Evolutionary conservation across 2,888 invertebrate genomes (phyloP).

Genomic region (Platypus cylindrus): DNA sequence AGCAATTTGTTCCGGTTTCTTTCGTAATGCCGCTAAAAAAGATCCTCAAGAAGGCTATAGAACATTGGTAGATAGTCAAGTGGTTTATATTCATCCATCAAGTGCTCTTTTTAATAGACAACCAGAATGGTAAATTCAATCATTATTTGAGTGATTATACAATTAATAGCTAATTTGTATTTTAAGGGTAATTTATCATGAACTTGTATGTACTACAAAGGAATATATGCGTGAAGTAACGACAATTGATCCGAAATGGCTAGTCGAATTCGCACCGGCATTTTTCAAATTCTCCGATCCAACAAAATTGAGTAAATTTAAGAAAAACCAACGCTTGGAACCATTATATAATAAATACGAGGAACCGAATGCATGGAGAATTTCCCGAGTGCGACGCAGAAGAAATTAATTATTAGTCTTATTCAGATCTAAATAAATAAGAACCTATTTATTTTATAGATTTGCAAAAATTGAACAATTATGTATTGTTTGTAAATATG

Average conservation of each 20-base stretch:
- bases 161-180: conserved; percentile 1
- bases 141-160: neutral
- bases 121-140: conserved; percentile 75
- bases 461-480: no score
- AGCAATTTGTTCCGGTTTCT: conserved; percentile 96
- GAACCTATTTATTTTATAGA: no score
- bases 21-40: conserved; percentile 96
- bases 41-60: conserved; percentile 98
- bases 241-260: conserved; percentile 94
- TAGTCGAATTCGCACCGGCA: conserved; percentile 97
- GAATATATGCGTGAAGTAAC: conserved; percentile 99
- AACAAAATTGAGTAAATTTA: conserved; percentile 95
- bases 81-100: conserved; percentile 98
- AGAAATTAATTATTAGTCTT: conserved; percentile 63
- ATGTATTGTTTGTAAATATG: no score
- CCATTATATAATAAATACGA: conserved; percentile 98
- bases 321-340: conserved; percentile 96
- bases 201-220: conserved; percentile 95
- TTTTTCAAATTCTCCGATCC: conserved; percentile 99
- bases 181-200: conserved; percentile 90
- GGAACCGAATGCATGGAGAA: conserved; percentile 98
- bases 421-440: no score
- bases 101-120: conserved; percentile 96
- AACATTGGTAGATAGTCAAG: conserved; percentile 93
- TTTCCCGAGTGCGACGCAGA: conserved; percentile 80